Evolutionary conservation across 2,888 invertebrate genomes (phyloP).

Genomic region (Brenthis daphne): DNA sequence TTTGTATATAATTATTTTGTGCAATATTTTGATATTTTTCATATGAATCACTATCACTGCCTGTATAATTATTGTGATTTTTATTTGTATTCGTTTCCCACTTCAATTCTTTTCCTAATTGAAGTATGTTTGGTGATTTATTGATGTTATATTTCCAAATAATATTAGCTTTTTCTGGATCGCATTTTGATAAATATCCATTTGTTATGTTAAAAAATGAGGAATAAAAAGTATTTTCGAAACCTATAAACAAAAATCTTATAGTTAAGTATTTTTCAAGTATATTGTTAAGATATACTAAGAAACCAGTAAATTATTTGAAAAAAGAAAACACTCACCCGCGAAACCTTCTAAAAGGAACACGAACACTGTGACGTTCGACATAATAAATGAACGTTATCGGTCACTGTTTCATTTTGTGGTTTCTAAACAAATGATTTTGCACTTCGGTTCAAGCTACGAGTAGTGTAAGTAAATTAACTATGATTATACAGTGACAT

Average conservation of each 20-base stretch:
- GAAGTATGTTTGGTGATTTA: background rate
- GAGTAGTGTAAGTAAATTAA: no score
- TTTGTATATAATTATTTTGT: no score
- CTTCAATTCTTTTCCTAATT: background rate
- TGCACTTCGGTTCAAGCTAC: no score
- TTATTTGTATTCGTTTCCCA: background rate
- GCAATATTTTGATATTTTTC: background rate
- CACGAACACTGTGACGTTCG: slow-evolving; percentile 45
- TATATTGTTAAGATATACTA: background rate
- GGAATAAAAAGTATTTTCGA: slow-evolving; percentile 31
- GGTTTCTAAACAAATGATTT: slow-evolving; percentile 2
- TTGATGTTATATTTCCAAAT: slow-evolving; percentile 34
- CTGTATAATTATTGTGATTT: background rate
- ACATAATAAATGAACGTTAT: slow-evolving; percentile 28
- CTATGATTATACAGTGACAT: no score
- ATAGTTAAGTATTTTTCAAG: background rate
- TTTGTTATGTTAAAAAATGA: slow-evolving; percentile 14
- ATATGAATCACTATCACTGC: background rate
- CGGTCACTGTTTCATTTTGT: background rate
- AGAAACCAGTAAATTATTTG: background rate
- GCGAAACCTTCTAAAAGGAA: slow-evolving; percentile 51
- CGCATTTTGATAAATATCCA: slow-evolving; percentile 36
- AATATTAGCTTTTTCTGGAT: slow-evolving; percentile 39
- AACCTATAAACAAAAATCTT: slow-evolving; percentile 33
- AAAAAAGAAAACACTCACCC: slow-evolving; percentile 43